Evolutionary conservation across 2,113 vertebrate species (phyloP), one percentile per base, ranked within the genome.

Genomic region (Aptenodytes patagonicus): DNA sequence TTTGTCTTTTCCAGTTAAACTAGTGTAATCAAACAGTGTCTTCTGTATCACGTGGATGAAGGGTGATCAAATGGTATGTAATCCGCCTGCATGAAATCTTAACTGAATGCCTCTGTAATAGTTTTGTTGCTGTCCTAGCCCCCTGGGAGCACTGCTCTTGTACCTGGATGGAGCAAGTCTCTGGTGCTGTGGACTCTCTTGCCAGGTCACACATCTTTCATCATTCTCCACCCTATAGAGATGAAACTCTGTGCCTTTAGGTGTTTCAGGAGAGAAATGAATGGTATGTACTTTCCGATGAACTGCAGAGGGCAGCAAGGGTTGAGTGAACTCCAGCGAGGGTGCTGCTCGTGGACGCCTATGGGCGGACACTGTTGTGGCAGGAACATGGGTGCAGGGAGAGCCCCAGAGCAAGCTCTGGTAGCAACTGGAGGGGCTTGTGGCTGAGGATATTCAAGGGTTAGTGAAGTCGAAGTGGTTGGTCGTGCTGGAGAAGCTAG

Each of bases 101-200:
- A 38, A 36, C 54, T 28, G 58, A 72, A 52, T 13, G 49, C 21
- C 14, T 77, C 44, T 64, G 42, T 42, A 44, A n/a, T 18, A 17
- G n/a, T 34, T 82, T 17, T 78, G 61, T 34, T 71, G 18, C 25
- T 65, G 17, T 93, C 16, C 10, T n/a, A 16, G 6, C 6, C 34
- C 49, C 64, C 21, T 36, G n/a, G 36, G 44, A 69, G 24, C 46
- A 21, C 31, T 86, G 58, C 34, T 70, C 16, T n/a, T 40, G 38
- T 16, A 7, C 7, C 17, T 31, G 70, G 47, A 49, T 3, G 8
- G 42, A 73, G 9, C 1, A 3, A 61, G 14, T 9, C 0, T 0
- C 34, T 49, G 44, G 18, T 73, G 36, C 24, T 46, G 19, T 36
- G 18, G 10, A 54, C 15, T 54, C 26, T 80, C 40, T 60, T 61